A percentile compares a stretch with the other conserved stretches of the same genome.
These are phyloP conservation scores for Nothocercus julius DNA, from an alignment of 2,113 vertebrate species.

Conservation along the genomic window DNA sequence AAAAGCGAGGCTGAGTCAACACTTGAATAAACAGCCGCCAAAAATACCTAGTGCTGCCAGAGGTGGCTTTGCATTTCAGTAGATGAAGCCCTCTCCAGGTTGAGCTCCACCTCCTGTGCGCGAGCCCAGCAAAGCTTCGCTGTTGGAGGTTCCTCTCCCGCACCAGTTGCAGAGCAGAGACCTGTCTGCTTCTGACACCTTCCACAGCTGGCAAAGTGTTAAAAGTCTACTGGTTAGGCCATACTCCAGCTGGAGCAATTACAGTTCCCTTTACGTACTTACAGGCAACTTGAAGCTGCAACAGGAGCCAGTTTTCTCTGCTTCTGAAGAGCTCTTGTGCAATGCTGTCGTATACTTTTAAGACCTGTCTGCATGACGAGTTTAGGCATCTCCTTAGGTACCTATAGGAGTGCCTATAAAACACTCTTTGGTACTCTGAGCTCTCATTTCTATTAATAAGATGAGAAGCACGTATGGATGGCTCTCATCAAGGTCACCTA, in stretches of 20 bases:
- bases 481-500: not conserved
- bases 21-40: slow-evolving; percentile 38
- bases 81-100: not conserved
- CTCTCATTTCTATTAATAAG: not conserved
- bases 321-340: not conserved
- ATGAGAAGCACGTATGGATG: not conserved
- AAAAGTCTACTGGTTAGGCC: not conserved
- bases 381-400: not conserved
- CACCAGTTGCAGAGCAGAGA: not conserved
- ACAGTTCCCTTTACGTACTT: not conserved
- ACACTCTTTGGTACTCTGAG: not conserved
- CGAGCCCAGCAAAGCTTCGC: not conserved
- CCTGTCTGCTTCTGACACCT: not conserved
- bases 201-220: not conserved
- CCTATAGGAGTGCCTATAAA: not conserved
- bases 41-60: not conserved
- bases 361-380: not conserved
- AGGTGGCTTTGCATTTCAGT: not conserved
- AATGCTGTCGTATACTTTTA: not conserved
- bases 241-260: not conserved
- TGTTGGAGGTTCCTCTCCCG: not conserved
- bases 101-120: not conserved
- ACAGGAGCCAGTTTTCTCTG: not conserved
- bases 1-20: slow-evolving; percentile 46
- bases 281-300: not conserved